Evolutionary conservation across 2,888 invertebrate genomes (phyloP).

Genomic region (Lymantria dispar): DNA sequence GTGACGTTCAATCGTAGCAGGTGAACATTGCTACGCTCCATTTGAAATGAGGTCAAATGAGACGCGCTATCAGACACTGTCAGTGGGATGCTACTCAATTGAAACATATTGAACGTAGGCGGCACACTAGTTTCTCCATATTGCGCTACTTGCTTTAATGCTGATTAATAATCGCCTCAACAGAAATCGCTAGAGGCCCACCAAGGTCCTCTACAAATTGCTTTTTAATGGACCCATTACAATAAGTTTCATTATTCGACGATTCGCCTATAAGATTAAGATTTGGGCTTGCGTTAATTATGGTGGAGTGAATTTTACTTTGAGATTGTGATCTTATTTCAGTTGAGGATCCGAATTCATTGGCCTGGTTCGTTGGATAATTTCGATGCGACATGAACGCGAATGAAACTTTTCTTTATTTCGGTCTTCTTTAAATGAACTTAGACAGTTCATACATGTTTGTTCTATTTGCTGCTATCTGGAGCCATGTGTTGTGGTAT

Average conservation of each 20-base stretch:
- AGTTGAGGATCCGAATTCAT: neutral
- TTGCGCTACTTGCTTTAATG: conserved; percentile 30
- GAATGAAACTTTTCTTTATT: neutral
- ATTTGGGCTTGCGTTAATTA: conserved; percentile 6
- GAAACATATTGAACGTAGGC: conserved; percentile 58
- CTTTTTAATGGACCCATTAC: conserved; percentile 11
- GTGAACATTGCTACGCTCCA: conserved; percentile 46
- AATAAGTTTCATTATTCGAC: conserved; percentile 3
- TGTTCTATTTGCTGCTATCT: conserved; percentile 1
- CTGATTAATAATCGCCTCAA: conserved; percentile 26
- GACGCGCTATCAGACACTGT: conserved; percentile 43
- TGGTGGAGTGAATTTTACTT: conserved; percentile 6
- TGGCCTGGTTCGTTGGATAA: conserved; percentile 13
- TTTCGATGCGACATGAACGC: conserved; percentile 7
- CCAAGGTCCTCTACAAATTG: conserved; percentile 3
- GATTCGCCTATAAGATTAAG: conserved; percentile 5
- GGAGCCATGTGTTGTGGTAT: conserved; percentile 10
- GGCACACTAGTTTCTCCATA: conserved; percentile 41
- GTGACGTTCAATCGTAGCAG: conserved; percentile 31
- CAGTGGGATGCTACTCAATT: conserved; percentile 58
- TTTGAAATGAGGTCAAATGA: conserved; percentile 62
- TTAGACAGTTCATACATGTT: conserved; percentile 11
- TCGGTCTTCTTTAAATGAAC: conserved; percentile 5
- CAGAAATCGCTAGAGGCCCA: neutral
- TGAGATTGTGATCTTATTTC: conserved; percentile 10